These are phyloP conservation scores for Characodon lateralis DNA, from an alignment of 2,797 vertebrate genomes.

Conservation along the genomic window DNA sequence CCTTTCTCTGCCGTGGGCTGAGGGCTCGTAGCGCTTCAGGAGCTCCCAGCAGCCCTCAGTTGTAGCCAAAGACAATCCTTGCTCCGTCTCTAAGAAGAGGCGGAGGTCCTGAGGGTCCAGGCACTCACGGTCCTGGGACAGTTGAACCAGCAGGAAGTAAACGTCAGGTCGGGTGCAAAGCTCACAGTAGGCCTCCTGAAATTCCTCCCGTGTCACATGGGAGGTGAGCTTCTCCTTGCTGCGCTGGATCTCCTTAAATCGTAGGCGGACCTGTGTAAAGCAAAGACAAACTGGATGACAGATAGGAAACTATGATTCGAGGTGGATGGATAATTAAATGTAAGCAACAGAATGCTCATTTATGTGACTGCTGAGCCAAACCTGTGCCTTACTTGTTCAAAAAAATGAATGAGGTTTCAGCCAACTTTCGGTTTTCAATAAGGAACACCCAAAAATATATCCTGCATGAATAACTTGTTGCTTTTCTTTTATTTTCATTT, in stretches of 20 bases:
- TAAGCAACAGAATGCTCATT: background rate
- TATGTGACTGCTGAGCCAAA: background rate
- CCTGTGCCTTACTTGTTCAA: background rate
- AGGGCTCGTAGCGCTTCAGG: conserved; percentile 89
- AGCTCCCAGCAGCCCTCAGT: conserved; percentile 93
- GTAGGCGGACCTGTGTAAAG: conserved; percentile 82
- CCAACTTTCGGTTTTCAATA: background rate
- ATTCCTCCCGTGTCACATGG: conserved; percentile 93
- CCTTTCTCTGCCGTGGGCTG: conserved; percentile 86
- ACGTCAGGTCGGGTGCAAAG: conserved; percentile 96
- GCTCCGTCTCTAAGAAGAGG: conserved; percentile 95
- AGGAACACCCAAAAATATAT: background rate
- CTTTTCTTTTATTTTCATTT: too few species aligned
- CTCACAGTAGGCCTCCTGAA: conserved; percentile 94
- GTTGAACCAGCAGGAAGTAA: conserved; percentile 95
- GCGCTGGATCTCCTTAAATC: conserved; percentile 97
- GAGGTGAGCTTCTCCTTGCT: conserved; percentile 97
- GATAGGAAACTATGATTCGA: background rate
- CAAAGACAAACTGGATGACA: background rate
- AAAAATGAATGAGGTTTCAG: background rate
- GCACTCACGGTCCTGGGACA: conserved; percentile 96
- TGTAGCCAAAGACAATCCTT: conserved; percentile 90
- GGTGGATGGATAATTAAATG: background rate
- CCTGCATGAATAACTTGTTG: too few species aligned
- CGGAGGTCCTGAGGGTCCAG: conserved; percentile 94